A percentile compares a stretch with the other conserved stretches of the same genome.
These are phyloP conservation scores for Liodrosophila aerea DNA, from an alignment of 2,888 invertebrate genomes.

Conservation along the genomic window DNA sequence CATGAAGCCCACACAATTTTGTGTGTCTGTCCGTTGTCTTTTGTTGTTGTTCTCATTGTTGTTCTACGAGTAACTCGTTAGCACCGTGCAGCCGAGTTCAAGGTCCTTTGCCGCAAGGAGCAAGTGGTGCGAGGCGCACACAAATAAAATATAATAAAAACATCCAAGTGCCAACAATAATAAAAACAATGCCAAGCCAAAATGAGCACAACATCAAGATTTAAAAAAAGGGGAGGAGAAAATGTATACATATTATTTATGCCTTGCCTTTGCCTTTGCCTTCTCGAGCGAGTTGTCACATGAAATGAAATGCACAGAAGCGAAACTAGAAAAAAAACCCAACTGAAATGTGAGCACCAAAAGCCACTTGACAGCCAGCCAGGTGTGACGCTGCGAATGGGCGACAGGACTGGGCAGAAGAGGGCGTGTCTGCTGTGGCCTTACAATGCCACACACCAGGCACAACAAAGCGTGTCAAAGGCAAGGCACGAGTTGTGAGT, in stretches of 20 bases:
- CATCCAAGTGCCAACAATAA: constrained; percentile 61
- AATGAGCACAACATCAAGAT: constrained; percentile 63
- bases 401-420: constrained; percentile 16
- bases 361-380: constrained; percentile 39
- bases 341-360: constrained; percentile 17
- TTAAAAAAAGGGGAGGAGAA: constrained; percentile 28
- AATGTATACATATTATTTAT: constrained; percentile 2
- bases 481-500: neutral
- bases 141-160: constrained; percentile 34
- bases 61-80: constrained; percentile 39
- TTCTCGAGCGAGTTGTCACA: constrained; percentile 15
- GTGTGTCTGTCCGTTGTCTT: constrained; percentile 25
- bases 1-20: no score
- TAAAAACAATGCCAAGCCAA: constrained; percentile 63
- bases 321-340: constrained; percentile 25
- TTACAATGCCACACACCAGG: neutral
- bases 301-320: constrained; percentile 58
- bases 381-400: constrained; percentile 25
- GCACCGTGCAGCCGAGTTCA: constrained; percentile 48
- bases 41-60: constrained; percentile 8
- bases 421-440: neutral
- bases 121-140: constrained; percentile 47
- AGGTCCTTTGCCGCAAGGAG: constrained; percentile 57
- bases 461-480: constrained; percentile 5
- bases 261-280: constrained; percentile 1